These are phyloP conservation scores for Exephanes ischioxanthus DNA, from an alignment of 2,888 invertebrate species.

Conservation along the genomic window DNA sequence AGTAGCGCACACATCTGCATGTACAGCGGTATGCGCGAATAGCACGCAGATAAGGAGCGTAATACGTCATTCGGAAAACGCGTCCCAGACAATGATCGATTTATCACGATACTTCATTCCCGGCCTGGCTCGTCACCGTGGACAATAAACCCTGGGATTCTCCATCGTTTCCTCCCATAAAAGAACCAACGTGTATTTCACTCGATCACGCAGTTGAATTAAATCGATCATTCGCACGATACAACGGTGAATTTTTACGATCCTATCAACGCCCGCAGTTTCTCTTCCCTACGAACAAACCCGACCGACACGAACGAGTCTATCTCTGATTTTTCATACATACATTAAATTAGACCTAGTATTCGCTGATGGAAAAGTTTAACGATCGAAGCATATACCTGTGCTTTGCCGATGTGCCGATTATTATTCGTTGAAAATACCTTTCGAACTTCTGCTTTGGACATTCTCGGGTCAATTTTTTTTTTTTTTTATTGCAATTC, in stretches of 20 bases:
- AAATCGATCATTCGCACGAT: neutral
- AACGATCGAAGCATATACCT: neutral
- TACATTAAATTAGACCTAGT: conserved; percentile 4
- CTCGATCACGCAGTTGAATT: neutral
- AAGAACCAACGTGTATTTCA: conserved; percentile 13
- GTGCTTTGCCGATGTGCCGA: neutral
- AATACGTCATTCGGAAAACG: conserved; percentile 42
- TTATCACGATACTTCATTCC: conserved; percentile 46
- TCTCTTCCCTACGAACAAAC: conserved; percentile 9
- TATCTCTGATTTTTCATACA: neutral
- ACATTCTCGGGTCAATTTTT: neutral
- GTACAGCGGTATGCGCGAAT: neutral
- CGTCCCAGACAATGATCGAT: conserved; percentile 43
- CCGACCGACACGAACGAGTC: neutral
- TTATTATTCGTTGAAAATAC: neutral
- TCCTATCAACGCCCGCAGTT: neutral
- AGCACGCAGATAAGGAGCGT: conserved; percentile 7
- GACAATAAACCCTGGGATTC: conserved; percentile 46
- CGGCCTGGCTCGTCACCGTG: conserved; percentile 25
- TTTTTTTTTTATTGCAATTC: neutral
- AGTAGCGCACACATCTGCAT: neutral
- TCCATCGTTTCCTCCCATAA: neutral
- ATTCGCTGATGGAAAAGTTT: conserved; percentile 17
- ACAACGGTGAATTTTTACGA: neutral
- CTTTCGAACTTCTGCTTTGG: neutral